Evolutionary conservation across 2,888 invertebrate species (phyloP).

Genomic region (Pilophorus perplexus): DNA sequence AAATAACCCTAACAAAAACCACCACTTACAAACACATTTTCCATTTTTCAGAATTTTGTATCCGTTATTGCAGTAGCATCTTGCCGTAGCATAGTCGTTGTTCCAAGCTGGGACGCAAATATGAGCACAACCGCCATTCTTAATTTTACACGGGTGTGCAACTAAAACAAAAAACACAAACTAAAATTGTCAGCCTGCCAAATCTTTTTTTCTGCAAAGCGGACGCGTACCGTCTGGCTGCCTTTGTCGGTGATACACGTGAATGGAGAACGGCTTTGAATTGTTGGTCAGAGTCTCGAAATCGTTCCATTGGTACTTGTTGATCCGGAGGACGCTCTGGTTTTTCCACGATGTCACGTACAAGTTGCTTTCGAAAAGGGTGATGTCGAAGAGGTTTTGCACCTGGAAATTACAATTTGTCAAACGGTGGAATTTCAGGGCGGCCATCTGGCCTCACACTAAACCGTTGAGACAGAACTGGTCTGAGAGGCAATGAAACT

Average conservation of each 20-base stretch:
- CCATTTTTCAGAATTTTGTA: constrained; percentile 60
- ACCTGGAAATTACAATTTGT: constrained; percentile 57
- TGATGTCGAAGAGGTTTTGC: constrained; percentile 67
- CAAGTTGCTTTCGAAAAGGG: constrained; percentile 69
- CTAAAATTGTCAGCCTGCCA: no score
- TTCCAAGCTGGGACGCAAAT: constrained; percentile 69
- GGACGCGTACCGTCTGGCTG: constrained; percentile 66
- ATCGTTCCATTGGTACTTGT: constrained; percentile 59
- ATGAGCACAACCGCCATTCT: constrained; percentile 71
- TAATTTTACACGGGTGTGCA: constrained; percentile 65
- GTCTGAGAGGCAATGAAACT: no score
- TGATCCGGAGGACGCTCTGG: constrained; percentile 61
- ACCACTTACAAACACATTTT: constrained; percentile 62
- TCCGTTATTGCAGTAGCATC: constrained; percentile 72
- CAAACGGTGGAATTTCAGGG: no score
- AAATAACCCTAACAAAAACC: background rate
- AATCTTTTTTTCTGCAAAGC: no score
- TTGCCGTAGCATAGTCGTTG: constrained; percentile 57
- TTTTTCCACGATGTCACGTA: constrained; percentile 72
- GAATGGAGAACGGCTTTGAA: constrained; percentile 63
- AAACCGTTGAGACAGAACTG: constrained; percentile 10
- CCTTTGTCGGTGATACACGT: constrained; percentile 71
- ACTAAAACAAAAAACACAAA: constrained; percentile 44
- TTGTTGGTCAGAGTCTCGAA: constrained; percentile 57
- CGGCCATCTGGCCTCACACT: no score